Percentiles rank a stretch among this genome's conserved stretches.
These are phyloP conservation scores for Pelusios castaneus DNA, from an alignment of 2,113 vertebrate genomes.

Conservation along the genomic window DNA sequence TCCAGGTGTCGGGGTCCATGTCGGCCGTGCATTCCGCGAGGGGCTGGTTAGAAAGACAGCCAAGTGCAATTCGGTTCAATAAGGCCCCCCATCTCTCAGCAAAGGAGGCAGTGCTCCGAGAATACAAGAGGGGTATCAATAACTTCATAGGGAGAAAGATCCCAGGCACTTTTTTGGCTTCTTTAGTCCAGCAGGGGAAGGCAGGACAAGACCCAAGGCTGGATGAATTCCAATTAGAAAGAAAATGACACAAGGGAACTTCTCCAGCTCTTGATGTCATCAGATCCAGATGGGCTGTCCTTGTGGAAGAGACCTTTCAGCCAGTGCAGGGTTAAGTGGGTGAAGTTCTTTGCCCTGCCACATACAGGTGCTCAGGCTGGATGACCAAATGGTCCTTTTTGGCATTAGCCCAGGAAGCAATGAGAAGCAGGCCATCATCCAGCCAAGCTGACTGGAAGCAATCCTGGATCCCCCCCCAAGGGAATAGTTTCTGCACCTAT, in stretches of 20 bases:
- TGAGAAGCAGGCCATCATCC: not conserved
- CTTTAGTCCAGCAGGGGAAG: not conserved
- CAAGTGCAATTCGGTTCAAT: not conserved
- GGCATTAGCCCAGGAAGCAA: not conserved
- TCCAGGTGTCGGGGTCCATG: conserved; percentile 87
- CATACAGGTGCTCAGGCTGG: not conserved
- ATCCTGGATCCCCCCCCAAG: accelerated
- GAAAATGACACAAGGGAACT: not conserved
- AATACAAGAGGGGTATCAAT: not conserved
- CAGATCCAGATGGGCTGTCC: not conserved
- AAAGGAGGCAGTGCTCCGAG: not conserved
- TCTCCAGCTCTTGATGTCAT: not conserved
- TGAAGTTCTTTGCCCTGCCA: not conserved
- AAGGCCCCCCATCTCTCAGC: not conserved
- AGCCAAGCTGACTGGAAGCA: accelerated
- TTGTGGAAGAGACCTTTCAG: not conserved
- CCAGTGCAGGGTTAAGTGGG: not conserved
- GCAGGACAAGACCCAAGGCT: not conserved
- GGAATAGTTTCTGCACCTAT: not conserved
- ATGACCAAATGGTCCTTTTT: not conserved
- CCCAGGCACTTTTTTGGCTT: no score
- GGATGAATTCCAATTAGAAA: not conserved
- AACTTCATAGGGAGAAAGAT: not conserved
- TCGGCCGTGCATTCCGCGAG: conserved; percentile 79
- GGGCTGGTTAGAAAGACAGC: conserved; percentile 57